Evolutionary conservation across 1,140 invertebrate genomes (phyloP), one percentile per base, ranked within the genome.

Genomic region (Drosophila yakuba): DNA sequence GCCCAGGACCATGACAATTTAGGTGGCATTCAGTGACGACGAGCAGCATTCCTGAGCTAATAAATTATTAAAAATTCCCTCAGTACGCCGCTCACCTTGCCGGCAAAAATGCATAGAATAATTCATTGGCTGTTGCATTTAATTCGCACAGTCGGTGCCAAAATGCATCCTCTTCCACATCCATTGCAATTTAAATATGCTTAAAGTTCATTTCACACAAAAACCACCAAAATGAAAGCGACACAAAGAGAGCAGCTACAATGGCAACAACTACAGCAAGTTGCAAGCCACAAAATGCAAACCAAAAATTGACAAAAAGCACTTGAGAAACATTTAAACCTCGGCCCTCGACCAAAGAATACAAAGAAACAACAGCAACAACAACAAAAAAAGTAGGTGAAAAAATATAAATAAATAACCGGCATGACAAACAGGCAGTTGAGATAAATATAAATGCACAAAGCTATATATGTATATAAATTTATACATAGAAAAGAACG

Each of bases 271-370:
- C 20, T 1, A 17, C 17, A 20, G 20, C 20, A 20, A 20, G 20
- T 20, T 20, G 51, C 44, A 59, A 50, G 45, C 72, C 72, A 74
- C 69, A 74, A 44, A 69, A 64, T 75, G 36, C 56, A 69, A 51
- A 55, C 62, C 57, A 28, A 56, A 77, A 77, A 75, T 69, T 76
- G 63, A 51, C 51, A 56, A 50, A 71, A 77, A 55, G 45, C 57
- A 77, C 64, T 77, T 77, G 58, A 57, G 58, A 74, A 55, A 20
- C 61, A 76, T 75, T 75, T 76, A 76, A 76, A 35, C 52, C 56
- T 61, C 55, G 35, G 55, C 32, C 14, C 45, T 10, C 11, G 12
- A 43, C 15, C 15, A 10, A 32, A 61, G 39, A 28, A 44, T 28
- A 61, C 38, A 28, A 44, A 39, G 32, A 28, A 41, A 10, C 20